phyloP scores from a whole-genome alignment of 2,113 vertebrate species.

The Oceanodroma tethys region DNA sequence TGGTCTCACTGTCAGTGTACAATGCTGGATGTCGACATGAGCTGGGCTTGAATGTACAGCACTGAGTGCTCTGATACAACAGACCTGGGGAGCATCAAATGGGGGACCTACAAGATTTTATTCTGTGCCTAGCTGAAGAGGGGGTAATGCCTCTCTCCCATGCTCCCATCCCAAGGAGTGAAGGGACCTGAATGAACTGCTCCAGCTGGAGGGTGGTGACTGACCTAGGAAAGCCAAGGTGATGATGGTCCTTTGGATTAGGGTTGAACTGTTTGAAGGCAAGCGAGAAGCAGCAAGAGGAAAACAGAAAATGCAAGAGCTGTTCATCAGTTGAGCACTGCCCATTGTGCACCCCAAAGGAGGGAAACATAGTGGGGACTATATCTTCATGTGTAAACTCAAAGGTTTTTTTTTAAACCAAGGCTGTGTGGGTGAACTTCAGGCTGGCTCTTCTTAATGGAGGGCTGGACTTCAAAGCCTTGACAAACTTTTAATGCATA shows the following conservation, averaged over 20 bases:
- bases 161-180: neutral
- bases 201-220: neutral
- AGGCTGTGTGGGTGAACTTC: neutral
- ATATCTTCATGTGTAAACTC: neutral
- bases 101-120: neutral
- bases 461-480: neutral
- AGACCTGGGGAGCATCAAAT: neutral
- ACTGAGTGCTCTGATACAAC: neutral
- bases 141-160: neutral
- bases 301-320: neutral
- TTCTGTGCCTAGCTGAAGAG: neutral
- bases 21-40: rapidly evolving
- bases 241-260: neutral
- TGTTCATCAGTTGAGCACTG: neutral
- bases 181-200: neutral
- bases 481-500: neutral
- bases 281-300: neutral
- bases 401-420: neutral
- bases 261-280: neutral
- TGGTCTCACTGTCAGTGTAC: neutral
- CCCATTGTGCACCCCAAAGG: neutral
- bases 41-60: neutral
- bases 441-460: neutral
- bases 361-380: neutral
- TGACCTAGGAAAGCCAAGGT: neutral